Evolutionary conservation across 2,888 invertebrate genomes (phyloP), one percentile per base, ranked within the genome.

Genomic region (Rosalia funebris): DNA sequence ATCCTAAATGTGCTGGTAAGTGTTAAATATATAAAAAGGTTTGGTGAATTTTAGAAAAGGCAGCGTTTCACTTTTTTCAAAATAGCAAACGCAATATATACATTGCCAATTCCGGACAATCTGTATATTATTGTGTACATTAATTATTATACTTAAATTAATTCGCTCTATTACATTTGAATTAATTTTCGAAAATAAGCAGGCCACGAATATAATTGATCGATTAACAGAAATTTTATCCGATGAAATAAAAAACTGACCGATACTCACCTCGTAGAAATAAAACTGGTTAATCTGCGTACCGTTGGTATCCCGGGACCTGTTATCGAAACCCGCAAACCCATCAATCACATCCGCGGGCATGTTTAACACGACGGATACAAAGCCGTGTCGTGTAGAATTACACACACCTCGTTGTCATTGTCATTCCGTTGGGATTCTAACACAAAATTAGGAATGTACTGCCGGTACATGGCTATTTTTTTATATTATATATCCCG

Each of bases 191-290:
- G n/a, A n/a, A n/a, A n/a, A n/a, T n/a, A n/a, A n/a, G n/a, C n/a
- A n/a, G n/a, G n/a, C n/a, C n/a, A n/a, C n/a, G n/a, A n/a, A n/a
- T n/a, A n/a, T n/a, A n/a, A n/a, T n/a, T n/a, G n/a, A n/a, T n/a
- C n/a, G n/a, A n/a, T n/a, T n/a, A n/a, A n/a, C n/a, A n/a, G n/a
- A n/a, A n/a, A n/a, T n/a, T n/a, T n/a, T n/a, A n/a, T n/a, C n/a
- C n/a, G n/a, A n/a, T n/a, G n/a, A n/a, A n/a, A n/a, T 7, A 7
- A 7, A 25, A 25, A 25, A 25, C 25, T 25, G 25, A 5, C 4
- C 25, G 4, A 3, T 3, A 53, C 63, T 63, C 50, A 63, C 63
- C 59, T 63, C 63, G 53, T 63, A 63, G 17, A 63, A 63, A 20
- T 63, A 63, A 34, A 59, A 63, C 45, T 60, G 56, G 54, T 63